Percentiles rank a stretch among this genome's conserved stretches.
Conservation (phyloP, 2,888 invertebrate genomes). For the Apocheima hispidaria region DNA sequence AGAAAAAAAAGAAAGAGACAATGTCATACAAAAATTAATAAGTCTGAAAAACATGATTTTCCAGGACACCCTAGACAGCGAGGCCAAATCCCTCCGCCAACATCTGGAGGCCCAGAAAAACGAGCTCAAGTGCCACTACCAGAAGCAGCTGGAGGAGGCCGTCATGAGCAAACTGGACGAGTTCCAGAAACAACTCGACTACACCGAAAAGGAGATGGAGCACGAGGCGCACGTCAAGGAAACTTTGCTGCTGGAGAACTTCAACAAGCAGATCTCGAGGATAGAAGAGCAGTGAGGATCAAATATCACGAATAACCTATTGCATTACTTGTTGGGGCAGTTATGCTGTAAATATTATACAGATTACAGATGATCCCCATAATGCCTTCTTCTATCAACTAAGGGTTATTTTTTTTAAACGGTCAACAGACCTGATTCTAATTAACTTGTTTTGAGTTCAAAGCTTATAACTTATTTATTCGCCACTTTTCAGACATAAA, state of each 20-base stretch:
- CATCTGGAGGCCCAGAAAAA: constrained; percentile 88
- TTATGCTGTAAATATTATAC: no score
- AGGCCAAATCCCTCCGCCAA: constrained; percentile 81
- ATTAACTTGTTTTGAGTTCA: not conserved
- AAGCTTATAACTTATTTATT: no score
- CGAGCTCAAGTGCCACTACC: constrained; percentile 91
- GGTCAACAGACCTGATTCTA: not conserved
- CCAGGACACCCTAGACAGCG: constrained; percentile 82
- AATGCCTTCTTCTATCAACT: no score
- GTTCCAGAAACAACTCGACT: constrained; percentile 90
- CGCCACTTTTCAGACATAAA: constrained; percentile 85
- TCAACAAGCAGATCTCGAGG: constrained; percentile 90
- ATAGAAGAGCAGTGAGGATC: constrained; percentile 84
- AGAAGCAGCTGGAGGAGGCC: constrained; percentile 92
- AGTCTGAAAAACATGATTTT: not conserved
- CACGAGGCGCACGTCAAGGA: constrained; percentile 88
- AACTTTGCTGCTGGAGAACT: constrained; percentile 88
- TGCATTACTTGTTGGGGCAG: no score
- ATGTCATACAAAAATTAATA: no score
- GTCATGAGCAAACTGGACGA: constrained; percentile 91
- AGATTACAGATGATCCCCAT: no score
- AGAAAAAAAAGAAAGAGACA: no score
- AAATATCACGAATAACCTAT: no score
- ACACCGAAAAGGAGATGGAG: constrained; percentile 88
- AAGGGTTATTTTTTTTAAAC: constrained; percentile 32